These are phyloP conservation scores for Drosophila borealis DNA, from an alignment of 2,888 invertebrate species.

Conservation along the genomic window DNA sequence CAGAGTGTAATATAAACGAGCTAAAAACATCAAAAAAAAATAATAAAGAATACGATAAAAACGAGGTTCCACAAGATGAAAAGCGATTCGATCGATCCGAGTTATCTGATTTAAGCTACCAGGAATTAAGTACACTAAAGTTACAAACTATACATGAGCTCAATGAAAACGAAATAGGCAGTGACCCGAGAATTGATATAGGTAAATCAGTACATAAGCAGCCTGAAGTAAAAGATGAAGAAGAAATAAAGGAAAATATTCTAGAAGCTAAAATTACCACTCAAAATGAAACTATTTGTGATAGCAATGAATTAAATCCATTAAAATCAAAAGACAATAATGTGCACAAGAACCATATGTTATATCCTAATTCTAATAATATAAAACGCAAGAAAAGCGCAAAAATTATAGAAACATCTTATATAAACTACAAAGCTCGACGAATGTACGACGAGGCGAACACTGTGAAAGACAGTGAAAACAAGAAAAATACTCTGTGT, in stretches of 20 bases:
- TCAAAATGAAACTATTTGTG: not conserved
- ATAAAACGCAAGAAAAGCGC: constrained; percentile 15
- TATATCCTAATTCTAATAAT: not conserved
- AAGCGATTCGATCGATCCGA: constrained; percentile 16
- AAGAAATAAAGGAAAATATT: not conserved
- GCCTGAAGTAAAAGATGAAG: not conserved
- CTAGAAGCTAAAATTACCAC: no score
- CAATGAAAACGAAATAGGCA: constrained; percentile 53
- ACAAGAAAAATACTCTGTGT: not conserved
- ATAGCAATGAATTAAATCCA: not conserved
- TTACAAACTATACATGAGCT: constrained; percentile 65
- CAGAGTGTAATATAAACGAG: not conserved
- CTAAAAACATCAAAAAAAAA: not conserved
- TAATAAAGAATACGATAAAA: not conserved
- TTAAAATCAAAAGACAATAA: not conserved
- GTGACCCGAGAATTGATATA: constrained; percentile 28
- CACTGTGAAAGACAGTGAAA: not conserved
- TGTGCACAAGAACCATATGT: not conserved
- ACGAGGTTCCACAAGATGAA: not conserved
- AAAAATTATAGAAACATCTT: constrained; percentile 26
- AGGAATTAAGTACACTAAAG: constrained; percentile 38
- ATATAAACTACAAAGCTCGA: constrained; percentile 6
- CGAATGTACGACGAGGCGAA: not conserved
- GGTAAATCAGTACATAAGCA: not conserved
- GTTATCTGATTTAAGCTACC: constrained; percentile 35